Evolutionary conservation across 2,113 vertebrate species (phyloP).

Genomic region (Lipotes vexillifer): DNA sequence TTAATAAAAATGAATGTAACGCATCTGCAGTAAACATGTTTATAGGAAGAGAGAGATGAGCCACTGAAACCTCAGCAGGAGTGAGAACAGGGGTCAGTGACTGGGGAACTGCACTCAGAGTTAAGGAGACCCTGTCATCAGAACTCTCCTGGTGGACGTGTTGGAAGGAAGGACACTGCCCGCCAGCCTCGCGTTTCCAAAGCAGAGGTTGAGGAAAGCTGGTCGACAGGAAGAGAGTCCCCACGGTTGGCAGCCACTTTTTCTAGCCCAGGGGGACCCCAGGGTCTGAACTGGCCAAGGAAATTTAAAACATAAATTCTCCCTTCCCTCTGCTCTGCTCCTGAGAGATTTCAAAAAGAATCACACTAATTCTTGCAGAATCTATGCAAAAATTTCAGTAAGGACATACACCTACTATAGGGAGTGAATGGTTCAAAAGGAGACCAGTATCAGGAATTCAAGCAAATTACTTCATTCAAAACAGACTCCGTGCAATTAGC

Average conservation of each 20-base stretch:
- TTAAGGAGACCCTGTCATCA: not conserved
- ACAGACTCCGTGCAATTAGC: not conserved
- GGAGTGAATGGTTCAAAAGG: not conserved
- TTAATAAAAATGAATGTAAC: not conserved
- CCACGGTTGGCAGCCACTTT: fast-evolving
- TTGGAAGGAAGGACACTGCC: not conserved
- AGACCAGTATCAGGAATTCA: not conserved
- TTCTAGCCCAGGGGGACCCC: not conserved
- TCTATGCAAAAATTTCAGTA: not conserved
- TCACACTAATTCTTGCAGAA: not conserved
- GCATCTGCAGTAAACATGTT: too few relatives aligned
- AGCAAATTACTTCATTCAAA: not conserved
- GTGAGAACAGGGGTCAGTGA: not conserved
- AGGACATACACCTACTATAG: not conserved
- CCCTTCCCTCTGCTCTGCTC: not conserved
- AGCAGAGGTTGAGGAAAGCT: not conserved
- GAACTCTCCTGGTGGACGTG: not conserved
- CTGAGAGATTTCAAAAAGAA: not conserved
- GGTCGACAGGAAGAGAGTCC: not conserved
- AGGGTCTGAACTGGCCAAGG: not conserved
- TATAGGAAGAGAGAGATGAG: not conserved
- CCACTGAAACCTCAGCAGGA: not conserved
- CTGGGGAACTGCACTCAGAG: too few relatives aligned
- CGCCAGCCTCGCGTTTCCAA: fast-evolving
- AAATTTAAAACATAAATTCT: not conserved